Conservation (phyloP, 2,888 invertebrate genomes). For the Cryptocephalus primarius region DNA sequence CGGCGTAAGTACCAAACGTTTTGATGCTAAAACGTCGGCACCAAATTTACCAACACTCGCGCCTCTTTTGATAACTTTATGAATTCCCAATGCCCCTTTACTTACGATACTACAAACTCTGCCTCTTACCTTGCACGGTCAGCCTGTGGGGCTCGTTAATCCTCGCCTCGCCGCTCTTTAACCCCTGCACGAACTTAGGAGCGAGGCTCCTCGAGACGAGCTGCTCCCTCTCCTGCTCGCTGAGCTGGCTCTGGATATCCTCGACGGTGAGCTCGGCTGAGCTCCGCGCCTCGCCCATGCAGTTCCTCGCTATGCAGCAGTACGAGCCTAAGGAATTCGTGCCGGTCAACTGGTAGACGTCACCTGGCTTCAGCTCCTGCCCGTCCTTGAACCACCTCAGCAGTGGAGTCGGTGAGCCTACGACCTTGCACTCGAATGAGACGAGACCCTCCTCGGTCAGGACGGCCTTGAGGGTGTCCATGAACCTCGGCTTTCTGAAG, state of each 20-base stretch:
- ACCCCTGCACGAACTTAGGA: constrained; percentile 69
- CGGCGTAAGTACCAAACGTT: too few relatives aligned
- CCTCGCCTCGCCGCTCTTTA: constrained; percentile 72
- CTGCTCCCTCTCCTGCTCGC: constrained; percentile 73
- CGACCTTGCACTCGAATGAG: constrained; percentile 88
- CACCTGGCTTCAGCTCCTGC: constrained; percentile 82
- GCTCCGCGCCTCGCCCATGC: constrained; percentile 83
- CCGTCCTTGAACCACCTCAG: constrained; percentile 89
- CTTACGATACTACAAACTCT: too few relatives aligned
- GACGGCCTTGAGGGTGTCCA: constrained; percentile 81
- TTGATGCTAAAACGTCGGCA: too few relatives aligned
- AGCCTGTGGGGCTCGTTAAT: constrained; percentile 76
- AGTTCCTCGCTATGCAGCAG: constrained; percentile 79
- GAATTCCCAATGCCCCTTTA: too few relatives aligned
- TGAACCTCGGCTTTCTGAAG: constrained; percentile 78
- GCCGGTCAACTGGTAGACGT: constrained; percentile 84
- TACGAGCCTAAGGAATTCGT: constrained; percentile 83
- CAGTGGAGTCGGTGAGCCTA: constrained; percentile 80
- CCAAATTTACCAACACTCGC: too few relatives aligned
- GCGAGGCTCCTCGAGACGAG: constrained; percentile 68
- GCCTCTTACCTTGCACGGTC: constrained; percentile 65
- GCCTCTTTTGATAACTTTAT: too few relatives aligned
- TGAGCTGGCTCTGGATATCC: constrained; percentile 81
- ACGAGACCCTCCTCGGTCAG: constrained; percentile 85
- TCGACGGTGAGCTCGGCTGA: constrained; percentile 80